A percentile compares a stretch with the other conserved stretches of the same genome.
phyloP scores from a whole-genome alignment of 2,113 vertebrate genomes.

The Lophura nycthemera region DNA sequence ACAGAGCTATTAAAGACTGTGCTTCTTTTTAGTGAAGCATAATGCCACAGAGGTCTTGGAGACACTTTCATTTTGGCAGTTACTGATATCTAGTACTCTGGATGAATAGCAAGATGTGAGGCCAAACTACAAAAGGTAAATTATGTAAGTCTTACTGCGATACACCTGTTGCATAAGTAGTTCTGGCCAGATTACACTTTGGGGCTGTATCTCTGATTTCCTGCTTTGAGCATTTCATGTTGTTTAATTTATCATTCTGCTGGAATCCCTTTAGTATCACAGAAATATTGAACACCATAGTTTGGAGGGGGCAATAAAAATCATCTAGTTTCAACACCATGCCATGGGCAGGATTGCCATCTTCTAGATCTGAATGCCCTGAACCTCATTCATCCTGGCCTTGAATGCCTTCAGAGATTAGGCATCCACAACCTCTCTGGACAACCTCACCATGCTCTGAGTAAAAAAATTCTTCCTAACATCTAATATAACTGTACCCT shows the following conservation, averaged over 20 bases:
- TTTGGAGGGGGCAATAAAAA: too few relatives aligned
- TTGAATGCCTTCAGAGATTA: too few relatives aligned
- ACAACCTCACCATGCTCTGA: too few relatives aligned
- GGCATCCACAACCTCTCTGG: too few relatives aligned
- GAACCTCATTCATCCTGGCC: too few relatives aligned
- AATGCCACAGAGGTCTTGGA: neutral
- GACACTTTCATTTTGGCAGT: neutral
- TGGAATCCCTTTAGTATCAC: neutral
- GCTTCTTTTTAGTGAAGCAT: neutral
- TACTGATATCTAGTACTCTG: neutral
- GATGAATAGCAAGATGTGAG: neutral
- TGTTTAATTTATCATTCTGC: neutral
- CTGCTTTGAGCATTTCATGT: neutral
- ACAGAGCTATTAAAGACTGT: neutral
- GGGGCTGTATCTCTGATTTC: neutral
- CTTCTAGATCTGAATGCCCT: too few relatives aligned
- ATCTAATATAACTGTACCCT: too few relatives aligned
- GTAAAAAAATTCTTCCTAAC: too few relatives aligned
- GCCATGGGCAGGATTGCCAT: too few relatives aligned
- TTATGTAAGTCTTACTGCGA: neutral
- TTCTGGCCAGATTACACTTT: neutral
- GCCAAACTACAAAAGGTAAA: neutral
- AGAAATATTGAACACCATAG: too few relatives aligned
- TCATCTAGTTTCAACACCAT: too few relatives aligned
- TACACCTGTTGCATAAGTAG: neutral